Evolutionary conservation across 1,140 invertebrate genomes (phyloP).

Genomic region (Sarcophaga bullata): DNA sequence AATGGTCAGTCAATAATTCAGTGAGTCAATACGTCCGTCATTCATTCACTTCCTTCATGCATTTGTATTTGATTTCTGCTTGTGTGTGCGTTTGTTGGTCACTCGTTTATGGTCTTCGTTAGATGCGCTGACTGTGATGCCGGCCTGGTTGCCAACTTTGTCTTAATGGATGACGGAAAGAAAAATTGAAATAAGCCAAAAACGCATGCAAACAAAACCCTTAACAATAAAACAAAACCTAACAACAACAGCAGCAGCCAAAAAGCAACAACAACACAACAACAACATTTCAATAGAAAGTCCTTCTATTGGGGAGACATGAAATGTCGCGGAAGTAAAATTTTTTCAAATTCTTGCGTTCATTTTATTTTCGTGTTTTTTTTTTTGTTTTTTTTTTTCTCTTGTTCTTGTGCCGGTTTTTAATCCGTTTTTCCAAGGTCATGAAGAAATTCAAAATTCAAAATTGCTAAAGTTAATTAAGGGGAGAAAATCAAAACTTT

Average conservation of each 20-base stretch:
- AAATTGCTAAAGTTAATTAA: background rate
- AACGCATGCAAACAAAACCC: constrained; percentile 9
- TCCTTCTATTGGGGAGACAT: constrained; percentile 18
- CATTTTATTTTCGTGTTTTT: no score
- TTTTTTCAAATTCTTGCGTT: no score
- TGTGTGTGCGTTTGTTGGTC: background rate
- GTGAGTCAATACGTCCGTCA: no score
- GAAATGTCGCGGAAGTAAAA: background rate
- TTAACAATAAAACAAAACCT: background rate
- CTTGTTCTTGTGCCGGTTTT: background rate
- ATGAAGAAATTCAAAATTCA: constrained; percentile 2
- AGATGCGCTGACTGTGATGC: constrained; percentile 31
- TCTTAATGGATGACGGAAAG: background rate
- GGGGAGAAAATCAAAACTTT: constrained; percentile 4
- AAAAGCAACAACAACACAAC: constrained; percentile 5
- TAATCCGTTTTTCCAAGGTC: background rate
- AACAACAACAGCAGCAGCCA: background rate
- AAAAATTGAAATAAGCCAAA: background rate
- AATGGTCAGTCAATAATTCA: no score
- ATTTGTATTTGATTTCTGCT: no score
- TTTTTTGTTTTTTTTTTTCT: no score
- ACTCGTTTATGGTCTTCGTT: constrained; percentile 2
- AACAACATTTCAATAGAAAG: constrained; percentile 22
- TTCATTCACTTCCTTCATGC: no score
- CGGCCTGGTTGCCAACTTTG: constrained; percentile 52